A percentile compares a stretch with the other conserved stretches of the same genome.
Conservation (phyloP, 2,113 vertebrate genomes). For the Perca flavescens region DNA sequence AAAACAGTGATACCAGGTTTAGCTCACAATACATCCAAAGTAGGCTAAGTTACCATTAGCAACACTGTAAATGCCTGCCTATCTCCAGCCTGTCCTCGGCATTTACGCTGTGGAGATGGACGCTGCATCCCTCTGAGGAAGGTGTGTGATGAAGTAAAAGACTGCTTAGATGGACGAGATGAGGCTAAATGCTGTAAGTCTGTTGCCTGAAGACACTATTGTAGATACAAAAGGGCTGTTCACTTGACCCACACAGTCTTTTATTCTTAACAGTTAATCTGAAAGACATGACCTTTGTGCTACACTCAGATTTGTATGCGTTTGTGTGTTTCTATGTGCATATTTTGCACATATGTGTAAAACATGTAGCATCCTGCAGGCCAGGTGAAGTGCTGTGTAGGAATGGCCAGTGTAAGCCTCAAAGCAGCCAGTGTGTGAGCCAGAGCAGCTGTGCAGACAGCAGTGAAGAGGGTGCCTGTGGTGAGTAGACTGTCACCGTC, state of each 20-base stretch:
- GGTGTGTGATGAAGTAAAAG: conserved; percentile 82
- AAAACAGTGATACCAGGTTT: too few species aligned
- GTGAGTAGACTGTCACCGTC: conserved; percentile 64
- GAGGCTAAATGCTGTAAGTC: conserved; percentile 81
- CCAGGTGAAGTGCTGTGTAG: conserved; percentile 80
- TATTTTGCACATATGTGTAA: conserved; percentile 25
- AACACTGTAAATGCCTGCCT: not conserved
- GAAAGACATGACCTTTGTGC: not conserved
- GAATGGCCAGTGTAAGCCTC: conserved; percentile 82
- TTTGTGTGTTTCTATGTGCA: conserved; percentile 11
- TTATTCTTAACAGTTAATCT: not conserved
- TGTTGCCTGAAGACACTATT: not conserved
- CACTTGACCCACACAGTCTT: rapidly evolving
- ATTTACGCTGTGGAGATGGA: conserved; percentile 83
- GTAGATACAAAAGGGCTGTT: not conserved
- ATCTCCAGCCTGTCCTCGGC: conserved; percentile 79
- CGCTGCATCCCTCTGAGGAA: conserved; percentile 82
- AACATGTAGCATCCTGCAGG: conserved; percentile 80
- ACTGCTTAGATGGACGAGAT: conserved; percentile 80
- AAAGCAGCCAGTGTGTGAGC: conserved; percentile 79
- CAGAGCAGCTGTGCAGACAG: conserved; percentile 81
- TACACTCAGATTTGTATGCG: conserved; percentile 17
- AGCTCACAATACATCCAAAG: too few species aligned
- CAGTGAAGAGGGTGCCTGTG: conserved; percentile 86
- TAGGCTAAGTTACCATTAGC: too few species aligned